Percentiles rank a stretch among this genome's conserved stretches.
Evolutionary conservation across 2,888 invertebrate species (phyloP).

Genomic region (Eremobia ochroleuca): DNA sequence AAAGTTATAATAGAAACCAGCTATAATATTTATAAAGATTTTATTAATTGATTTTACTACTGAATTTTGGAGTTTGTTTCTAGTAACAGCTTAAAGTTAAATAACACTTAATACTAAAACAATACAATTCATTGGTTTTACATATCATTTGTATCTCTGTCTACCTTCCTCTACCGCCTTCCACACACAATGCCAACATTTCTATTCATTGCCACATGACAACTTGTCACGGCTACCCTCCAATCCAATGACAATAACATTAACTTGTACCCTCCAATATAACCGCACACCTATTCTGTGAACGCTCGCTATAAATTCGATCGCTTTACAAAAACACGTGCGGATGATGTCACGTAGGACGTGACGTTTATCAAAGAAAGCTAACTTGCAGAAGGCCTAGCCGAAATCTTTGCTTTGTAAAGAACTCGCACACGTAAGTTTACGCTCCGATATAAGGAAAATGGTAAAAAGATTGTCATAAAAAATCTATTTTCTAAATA

Average conservation of each 20-base stretch:
- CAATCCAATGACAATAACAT: slow-evolving; percentile 40
- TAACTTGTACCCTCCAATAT: slow-evolving; percentile 16
- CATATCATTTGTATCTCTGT: background rate
- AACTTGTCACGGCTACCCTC: slow-evolving; percentile 3
- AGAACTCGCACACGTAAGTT: background rate
- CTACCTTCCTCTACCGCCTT: background rate
- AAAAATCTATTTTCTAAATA: background rate
- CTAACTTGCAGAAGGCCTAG: slow-evolving; percentile 24
- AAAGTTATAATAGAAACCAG: slow-evolving; percentile 2
- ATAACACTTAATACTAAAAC: background rate
- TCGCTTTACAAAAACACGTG: slow-evolving; percentile 34
- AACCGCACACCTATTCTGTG: slow-evolving; percentile 22
- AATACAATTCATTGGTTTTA: background rate
- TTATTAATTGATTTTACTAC: background rate
- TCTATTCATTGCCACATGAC: background rate
- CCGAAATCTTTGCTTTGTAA: background rate
- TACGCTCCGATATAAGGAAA: background rate
- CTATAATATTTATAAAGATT: no score
- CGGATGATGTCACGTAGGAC: slow-evolving; percentile 33
- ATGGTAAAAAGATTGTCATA: background rate
- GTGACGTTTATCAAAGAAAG: background rate
- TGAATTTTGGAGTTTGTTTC: background rate
- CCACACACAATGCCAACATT: slow-evolving; percentile 7
- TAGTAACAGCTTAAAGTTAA: background rate
- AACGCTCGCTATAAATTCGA: slow-evolving; percentile 42